Evolutionary conservation across 2,888 invertebrate species (phyloP), one percentile per base, ranked within the genome.

Genomic region (Nomada lathburiana): DNA sequence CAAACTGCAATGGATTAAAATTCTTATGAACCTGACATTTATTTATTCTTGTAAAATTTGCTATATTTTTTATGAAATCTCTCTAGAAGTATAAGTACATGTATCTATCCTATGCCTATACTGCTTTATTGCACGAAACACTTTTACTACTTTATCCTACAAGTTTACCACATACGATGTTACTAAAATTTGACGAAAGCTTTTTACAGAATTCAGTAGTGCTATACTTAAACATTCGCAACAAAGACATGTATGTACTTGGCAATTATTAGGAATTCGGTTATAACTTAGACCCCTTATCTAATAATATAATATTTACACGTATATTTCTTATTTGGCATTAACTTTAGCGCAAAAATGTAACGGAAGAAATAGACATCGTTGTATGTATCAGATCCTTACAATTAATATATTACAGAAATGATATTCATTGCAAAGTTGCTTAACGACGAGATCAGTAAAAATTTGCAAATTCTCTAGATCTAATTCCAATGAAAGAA

Each of bases 111-210:
- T 5, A 18, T 60, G 60, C 62, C n/a, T 67, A 55, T 26, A 23
- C 67, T 77, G 50, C 50, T 42, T 62, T 76, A 63, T 78, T 76
- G 76, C 67, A 76, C 63, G 50, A 62, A 62, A 71, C 50, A 60
- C 18, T 42, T 62, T 55, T 47, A 20, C 9, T 57, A 60, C 16
- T 68, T 55, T 42, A 68, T 42, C 53, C 11, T 60, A n/a, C 13
- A 29, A n/a, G 44, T 47, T 70, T 7, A 16, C 60, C 52, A 36
- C 53, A 16, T 52, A 10, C 7, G 11, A 5, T 52, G 11, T 9
- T 52, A 62, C 11, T 53, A 23, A 64, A n/a, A 64, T 55, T 55
- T 55, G 47, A n/a, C n/a, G 36, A 44, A 47, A 57, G 20, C 13
- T 71, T 71, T n/a, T 29, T 71, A 69, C 42, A 47, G 29, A 23